phyloP scores from a whole-genome alignment of 35 echinoderm and acorn worm genomes.

The Lytechinus variegatus region DNA sequence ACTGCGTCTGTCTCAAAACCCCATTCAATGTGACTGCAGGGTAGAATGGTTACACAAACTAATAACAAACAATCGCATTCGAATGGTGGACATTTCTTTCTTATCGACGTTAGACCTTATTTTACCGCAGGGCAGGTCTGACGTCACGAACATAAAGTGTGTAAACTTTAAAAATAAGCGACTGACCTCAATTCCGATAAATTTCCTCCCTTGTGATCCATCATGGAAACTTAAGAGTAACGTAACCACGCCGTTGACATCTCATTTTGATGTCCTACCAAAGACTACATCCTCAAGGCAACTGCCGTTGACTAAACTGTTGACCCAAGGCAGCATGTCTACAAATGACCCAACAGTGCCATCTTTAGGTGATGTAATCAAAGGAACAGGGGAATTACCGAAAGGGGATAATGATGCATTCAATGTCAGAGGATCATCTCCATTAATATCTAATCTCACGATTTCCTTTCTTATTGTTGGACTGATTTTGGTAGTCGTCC shows the following conservation, averaged over 20 bases:
- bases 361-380: neutral
- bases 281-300: neutral
- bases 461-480: neutral
- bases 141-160: neutral
- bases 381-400: neutral
- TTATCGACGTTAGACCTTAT: neutral
- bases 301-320: neutral
- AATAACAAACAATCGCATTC: neutral
- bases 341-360: neutral
- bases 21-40: neutral
- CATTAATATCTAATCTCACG: neutral
- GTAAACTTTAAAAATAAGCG: neutral
- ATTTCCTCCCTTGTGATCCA: neutral
- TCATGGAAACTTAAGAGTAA: neutral
- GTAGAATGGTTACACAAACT: neutral
- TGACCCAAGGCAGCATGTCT: neutral
- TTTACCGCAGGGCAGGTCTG: neutral
- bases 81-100: neutral
- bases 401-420: neutral
- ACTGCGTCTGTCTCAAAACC: neutral
- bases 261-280: neutral
- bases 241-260: neutral
- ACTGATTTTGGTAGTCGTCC: neutral
- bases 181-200: neutral
- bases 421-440: neutral